These are phyloP conservation scores for Dicrurus megarhynchus DNA, from an alignment of 2,113 vertebrate genomes.

Conservation along the genomic window DNA sequence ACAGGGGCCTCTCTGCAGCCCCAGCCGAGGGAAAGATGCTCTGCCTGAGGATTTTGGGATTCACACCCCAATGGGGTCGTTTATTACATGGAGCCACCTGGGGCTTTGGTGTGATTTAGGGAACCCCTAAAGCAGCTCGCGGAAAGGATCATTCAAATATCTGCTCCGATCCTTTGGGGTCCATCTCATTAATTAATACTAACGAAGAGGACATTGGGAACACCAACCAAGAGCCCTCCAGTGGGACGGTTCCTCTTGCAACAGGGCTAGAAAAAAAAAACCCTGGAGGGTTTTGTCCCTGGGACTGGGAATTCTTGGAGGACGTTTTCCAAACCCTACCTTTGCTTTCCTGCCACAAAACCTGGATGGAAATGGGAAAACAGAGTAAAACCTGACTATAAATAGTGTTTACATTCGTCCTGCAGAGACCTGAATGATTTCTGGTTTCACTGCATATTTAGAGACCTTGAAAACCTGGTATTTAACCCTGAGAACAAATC, in stretches of 20 bases:
- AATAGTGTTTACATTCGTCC: background rate
- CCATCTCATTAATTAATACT: background rate
- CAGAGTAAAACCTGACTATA: background rate
- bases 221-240: background rate
- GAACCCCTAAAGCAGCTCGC: background rate
- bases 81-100: background rate
- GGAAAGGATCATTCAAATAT: background rate
- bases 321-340: background rate
- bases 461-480: conserved; percentile 14
- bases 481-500: conserved; percentile 53
- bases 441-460: background rate
- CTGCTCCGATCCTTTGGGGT: rapidly evolving
- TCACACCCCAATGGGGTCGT: rapidly evolving
- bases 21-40: background rate
- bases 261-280: background rate
- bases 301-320: background rate
- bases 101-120: background rate
- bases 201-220: background rate
- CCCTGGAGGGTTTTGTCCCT: rapidly evolving
- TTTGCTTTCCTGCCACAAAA: background rate
- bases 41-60: background rate
- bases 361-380: background rate
- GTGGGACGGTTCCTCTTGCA: background rate
- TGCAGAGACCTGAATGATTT: background rate
- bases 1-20: rapidly evolving